A percentile compares a stretch with the other conserved stretches of the same genome.
phyloP scores from a whole-genome alignment of 2,797 vertebrate species.

The Holocentrus rufus region DNA sequence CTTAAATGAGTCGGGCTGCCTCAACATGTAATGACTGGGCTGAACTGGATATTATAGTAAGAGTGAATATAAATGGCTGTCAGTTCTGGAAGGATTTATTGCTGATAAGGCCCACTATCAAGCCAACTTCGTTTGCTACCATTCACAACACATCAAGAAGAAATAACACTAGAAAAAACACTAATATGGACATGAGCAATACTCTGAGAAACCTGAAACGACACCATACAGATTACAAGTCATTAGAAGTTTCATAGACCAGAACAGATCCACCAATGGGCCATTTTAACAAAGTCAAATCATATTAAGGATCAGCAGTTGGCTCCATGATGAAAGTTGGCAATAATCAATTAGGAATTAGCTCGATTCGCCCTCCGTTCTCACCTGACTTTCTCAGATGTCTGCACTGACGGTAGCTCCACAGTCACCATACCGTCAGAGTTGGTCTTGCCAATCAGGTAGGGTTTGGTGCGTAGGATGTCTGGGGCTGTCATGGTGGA shows the following conservation, averaged over 20 bases:
- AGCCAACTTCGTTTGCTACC: constrained; percentile 50
- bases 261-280: constrained; percentile 8
- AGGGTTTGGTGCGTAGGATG: constrained; percentile 93
- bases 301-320: constrained; percentile 2
- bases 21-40: constrained; percentile 62
- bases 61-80: constrained; percentile 57
- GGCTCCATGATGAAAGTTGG: constrained; percentile 4
- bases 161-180: constrained; percentile 10
- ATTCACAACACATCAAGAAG: constrained; percentile 26
- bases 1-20: constrained; percentile 54
- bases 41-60: constrained; percentile 59
- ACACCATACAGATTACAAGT: not conserved
- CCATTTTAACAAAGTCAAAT: constrained; percentile 22
- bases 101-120: constrained; percentile 46
- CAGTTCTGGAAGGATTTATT: constrained; percentile 45
- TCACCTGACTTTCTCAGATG: constrained; percentile 92
- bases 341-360: not conserved
- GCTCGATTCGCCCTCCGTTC: not conserved
- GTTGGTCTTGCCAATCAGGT: constrained; percentile 93
- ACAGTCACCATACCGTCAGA: constrained; percentile 96
- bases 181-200: not conserved
- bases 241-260: not conserved
- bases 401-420: constrained; percentile 91
- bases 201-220: not conserved
- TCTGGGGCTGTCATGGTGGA: constrained; percentile 96